Evolutionary conservation across 2,888 invertebrate species (phyloP).

Genomic region (Lydus trimaculatus): DNA sequence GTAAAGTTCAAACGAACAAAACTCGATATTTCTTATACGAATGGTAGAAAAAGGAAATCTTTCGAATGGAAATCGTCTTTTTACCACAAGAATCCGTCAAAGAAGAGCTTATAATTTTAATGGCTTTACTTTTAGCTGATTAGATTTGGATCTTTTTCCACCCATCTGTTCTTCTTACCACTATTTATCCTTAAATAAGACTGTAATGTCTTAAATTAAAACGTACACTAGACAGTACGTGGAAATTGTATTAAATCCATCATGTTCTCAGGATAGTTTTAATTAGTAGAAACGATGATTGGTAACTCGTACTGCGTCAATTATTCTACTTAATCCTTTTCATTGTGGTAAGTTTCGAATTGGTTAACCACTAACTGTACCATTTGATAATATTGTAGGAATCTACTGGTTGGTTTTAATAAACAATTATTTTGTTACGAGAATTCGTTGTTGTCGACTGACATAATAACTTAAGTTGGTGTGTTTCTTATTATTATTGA

Average conservation of each 20-base stretch:
- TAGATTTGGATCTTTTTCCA: neutral
- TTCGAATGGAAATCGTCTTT: neutral
- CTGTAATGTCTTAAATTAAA: neutral
- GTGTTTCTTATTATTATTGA: neutral
- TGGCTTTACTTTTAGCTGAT: neutral
- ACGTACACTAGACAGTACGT: slow-evolving; percentile 4
- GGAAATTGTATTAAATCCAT: slow-evolving; percentile 40
- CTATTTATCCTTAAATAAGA: neutral
- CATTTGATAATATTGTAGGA: neutral
- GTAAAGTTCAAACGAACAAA: neutral
- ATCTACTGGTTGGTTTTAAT: neutral
- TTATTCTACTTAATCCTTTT: slow-evolving; percentile 25
- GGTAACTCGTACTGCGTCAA: slow-evolving; percentile 34
- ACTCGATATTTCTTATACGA: neutral
- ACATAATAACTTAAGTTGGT: neutral
- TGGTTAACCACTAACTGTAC: neutral
- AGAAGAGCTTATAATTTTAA: neutral
- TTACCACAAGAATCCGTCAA: neutral
- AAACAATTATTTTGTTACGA: neutral
- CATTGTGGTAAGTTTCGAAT: slow-evolving; percentile 11
- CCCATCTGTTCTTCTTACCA: neutral
- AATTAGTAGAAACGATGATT: slow-evolving; percentile 42
- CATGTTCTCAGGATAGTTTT: slow-evolving; percentile 33
- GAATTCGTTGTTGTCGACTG: neutral
- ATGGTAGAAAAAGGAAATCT: neutral